Conservation (phyloP, 2,113 vertebrate species). For the Mugil cephalus region DNA sequence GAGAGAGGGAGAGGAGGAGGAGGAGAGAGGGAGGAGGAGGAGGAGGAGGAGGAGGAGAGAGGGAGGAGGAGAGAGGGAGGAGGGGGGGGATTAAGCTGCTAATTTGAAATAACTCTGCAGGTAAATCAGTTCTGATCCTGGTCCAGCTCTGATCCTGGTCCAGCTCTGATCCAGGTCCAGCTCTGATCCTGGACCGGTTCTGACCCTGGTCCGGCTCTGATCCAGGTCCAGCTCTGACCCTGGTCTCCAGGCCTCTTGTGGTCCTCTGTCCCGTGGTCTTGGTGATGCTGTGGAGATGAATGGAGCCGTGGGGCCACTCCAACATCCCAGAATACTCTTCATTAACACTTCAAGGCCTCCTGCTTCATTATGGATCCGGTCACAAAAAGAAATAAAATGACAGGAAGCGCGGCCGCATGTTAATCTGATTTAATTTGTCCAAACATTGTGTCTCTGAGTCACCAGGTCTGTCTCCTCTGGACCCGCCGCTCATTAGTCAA, state of each 20-base stretch:
- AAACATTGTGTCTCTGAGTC: background rate
- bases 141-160: too few relatives aligned
- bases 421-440: constrained; percentile 46
- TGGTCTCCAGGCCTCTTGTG: too few relatives aligned
- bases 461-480: background rate
- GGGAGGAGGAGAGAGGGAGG: constrained; percentile 7
- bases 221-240: too few relatives aligned
- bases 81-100: constrained; percentile 40
- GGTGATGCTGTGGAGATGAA: too few relatives aligned
- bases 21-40: too few relatives aligned
- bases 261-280: too few relatives aligned
- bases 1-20: background rate
- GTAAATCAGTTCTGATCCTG: too few relatives aligned
- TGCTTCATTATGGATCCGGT: constrained; percentile 77
- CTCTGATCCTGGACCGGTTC: background rate
- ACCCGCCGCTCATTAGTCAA: too few relatives aligned
- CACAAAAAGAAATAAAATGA: background rate
- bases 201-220: too few relatives aligned
- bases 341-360: constrained; percentile 83
- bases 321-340: constrained; percentile 68
- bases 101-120: constrained; percentile 50
- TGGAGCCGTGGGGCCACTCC: constrained; percentile 48
- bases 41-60: too few relatives aligned
- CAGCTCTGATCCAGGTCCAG: constrained; percentile 15
- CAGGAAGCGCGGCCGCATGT: constrained; percentile 35